Conservation (phyloP, 2,888 invertebrate genomes). For the Acronicta aceris region DNA sequence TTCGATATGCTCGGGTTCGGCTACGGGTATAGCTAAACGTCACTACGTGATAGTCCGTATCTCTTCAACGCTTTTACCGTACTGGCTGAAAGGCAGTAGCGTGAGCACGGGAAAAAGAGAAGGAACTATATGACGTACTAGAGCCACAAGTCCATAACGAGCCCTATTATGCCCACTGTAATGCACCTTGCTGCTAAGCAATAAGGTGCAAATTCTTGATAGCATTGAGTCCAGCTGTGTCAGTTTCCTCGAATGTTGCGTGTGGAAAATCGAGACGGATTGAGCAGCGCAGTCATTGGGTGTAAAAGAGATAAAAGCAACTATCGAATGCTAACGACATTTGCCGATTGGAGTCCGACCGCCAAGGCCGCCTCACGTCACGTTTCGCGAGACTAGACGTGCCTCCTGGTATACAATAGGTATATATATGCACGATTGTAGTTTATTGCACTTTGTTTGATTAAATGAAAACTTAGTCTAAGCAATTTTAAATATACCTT, state of each 20-base stretch:
- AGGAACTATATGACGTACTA: constrained; percentile 80
- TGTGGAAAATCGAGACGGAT: constrained; percentile 83
- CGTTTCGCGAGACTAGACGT: constrained; percentile 84
- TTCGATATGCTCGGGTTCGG: constrained; percentile 77
- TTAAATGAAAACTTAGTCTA: constrained; percentile 34
- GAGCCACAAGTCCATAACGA: constrained; percentile 68
- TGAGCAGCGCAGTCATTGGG: constrained; percentile 77
- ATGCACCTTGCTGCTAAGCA: constrained; percentile 57
- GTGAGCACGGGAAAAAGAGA: constrained; percentile 83
- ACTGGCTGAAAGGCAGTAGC: constrained; percentile 84
- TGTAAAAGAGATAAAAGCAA: constrained; percentile 74
- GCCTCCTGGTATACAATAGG: constrained; percentile 70
- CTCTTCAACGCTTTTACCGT: constrained; percentile 79
- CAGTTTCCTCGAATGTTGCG: constrained; percentile 82
- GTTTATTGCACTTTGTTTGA: constrained; percentile 74
- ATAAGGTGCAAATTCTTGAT: constrained; percentile 70
- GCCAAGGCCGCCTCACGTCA: constrained; percentile 86
- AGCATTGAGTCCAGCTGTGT: constrained; percentile 74
- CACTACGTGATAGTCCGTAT: constrained; percentile 74
- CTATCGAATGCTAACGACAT: constrained; percentile 71
- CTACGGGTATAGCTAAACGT: constrained; percentile 67
- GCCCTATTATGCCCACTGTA: constrained; percentile 52
- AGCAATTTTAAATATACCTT: constrained; percentile 15
- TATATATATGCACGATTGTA: constrained; percentile 66
- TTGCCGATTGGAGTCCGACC: constrained; percentile 78